Evolutionary conservation across 1,140 invertebrate genomes (phyloP).

Genomic region (Akabosia matsudoensis): DNA sequence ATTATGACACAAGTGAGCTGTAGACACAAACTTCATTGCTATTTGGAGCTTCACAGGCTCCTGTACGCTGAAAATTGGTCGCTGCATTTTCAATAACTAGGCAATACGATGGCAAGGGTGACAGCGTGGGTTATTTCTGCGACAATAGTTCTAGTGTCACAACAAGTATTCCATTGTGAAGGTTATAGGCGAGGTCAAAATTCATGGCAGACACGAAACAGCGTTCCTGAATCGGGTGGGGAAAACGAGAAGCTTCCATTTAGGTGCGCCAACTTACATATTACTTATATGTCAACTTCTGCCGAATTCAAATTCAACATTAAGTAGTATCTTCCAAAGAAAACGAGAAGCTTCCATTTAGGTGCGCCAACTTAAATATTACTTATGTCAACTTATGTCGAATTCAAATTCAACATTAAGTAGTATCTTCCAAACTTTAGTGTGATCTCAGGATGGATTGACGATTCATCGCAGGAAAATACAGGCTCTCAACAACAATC

Average conservation of each 20-base stretch:
- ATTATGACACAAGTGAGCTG: background rate
- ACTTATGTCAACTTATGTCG: background rate
- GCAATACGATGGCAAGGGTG: background rate
- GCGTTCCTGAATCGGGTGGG: background rate
- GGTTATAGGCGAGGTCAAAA: background rate
- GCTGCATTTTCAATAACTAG: background rate
- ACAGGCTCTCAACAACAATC: background rate
- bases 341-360: background rate
- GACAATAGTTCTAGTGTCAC: background rate
- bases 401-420: background rate
- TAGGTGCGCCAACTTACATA: background rate
- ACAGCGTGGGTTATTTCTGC: background rate
- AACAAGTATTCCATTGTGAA: background rate
- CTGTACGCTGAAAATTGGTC: background rate
- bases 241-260: background rate
- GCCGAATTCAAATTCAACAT: background rate
- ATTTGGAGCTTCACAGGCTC: background rate
- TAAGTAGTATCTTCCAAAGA: background rate
- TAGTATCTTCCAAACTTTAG: background rate
- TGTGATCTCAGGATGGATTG: slow-evolving; percentile 20
- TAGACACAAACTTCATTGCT: background rate
- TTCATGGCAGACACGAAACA: background rate
- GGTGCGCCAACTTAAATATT: background rate
- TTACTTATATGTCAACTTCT: background rate
- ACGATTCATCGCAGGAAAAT: background rate